These are phyloP conservation scores for Temnothorax nylanderi DNA, from an alignment of 1,140 invertebrate species.

Conservation along the genomic window DNA sequence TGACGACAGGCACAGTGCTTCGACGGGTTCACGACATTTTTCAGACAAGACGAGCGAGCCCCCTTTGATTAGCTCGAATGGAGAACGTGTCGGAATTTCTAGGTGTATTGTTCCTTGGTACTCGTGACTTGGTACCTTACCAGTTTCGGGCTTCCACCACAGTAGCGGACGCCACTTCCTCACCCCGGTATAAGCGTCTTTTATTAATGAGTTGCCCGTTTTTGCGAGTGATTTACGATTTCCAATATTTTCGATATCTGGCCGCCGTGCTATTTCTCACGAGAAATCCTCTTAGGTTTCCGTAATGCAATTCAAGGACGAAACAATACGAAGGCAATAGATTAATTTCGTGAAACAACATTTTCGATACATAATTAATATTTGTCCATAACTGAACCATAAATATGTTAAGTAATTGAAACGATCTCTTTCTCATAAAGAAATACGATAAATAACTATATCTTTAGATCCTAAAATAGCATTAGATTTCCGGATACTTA, in stretches of 20 bases:
- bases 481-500: not conserved
- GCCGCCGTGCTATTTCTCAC: not conserved
- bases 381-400: not conserved
- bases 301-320: not conserved
- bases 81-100: slow-evolving; percentile 68
- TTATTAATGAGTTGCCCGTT: slow-evolving; percentile 72
- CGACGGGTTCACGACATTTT: slow-evolving; percentile 44
- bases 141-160: slow-evolving; percentile 58
- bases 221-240: slow-evolving; percentile 68
- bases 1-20: not conserved
- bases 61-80: slow-evolving; percentile 57
- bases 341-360: not conserved
- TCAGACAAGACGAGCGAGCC: slow-evolving; percentile 4
- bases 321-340: not conserved
- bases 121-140: slow-evolving; percentile 71
- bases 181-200: slow-evolving; percentile 55
- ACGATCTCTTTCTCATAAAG: not conserved
- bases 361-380: not conserved
- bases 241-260: slow-evolving; percentile 36
- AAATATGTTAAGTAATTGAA: not conserved
- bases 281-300: not conserved
- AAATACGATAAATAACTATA: not conserved
- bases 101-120: slow-evolving; percentile 67
- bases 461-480: not conserved
- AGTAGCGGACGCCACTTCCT: slow-evolving; percentile 33